Conservation (phyloP, 2,797 vertebrate genomes). For the Loris lydekkerianus region DNA sequence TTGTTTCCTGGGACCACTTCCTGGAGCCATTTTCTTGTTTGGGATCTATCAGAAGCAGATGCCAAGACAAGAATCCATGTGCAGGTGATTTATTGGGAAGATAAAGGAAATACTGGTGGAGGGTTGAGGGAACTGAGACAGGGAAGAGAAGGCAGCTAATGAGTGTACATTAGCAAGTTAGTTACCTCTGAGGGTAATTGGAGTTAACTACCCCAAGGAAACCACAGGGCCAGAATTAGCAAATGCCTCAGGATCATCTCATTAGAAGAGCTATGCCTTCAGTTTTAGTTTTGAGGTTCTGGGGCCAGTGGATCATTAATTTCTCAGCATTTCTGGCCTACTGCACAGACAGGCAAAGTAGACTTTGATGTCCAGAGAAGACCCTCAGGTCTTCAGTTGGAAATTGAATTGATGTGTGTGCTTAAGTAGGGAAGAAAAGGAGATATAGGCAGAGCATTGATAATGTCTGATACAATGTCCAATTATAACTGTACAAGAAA, state of each 20-base stretch:
- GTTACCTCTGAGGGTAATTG: neutral
- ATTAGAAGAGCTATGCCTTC: neutral
- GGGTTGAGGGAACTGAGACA: neutral
- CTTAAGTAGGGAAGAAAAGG: neutral
- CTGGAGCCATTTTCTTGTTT: conserved; percentile 2
- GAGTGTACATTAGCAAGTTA: neutral
- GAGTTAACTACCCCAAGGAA: fast-evolving
- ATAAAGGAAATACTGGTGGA: neutral
- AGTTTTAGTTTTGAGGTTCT: neutral
- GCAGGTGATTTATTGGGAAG: neutral
- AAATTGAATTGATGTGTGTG: neutral
- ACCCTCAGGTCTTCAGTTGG: neutral
- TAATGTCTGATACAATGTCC: neutral
- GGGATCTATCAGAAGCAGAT: neutral
- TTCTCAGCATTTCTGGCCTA: neutral
- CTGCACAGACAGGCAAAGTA: neutral
- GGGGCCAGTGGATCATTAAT: neutral
- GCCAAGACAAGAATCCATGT: neutral
- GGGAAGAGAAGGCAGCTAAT: neutral
- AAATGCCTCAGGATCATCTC: neutral
- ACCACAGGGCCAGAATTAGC: neutral
- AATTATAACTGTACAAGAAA: neutral
- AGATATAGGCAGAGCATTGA: neutral
- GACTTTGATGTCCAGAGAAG: neutral
- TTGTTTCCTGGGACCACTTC: neutral